phyloP scores from a whole-genome alignment of 2,113 vertebrate genomes.

The Alaudala cheleensis region DNA sequence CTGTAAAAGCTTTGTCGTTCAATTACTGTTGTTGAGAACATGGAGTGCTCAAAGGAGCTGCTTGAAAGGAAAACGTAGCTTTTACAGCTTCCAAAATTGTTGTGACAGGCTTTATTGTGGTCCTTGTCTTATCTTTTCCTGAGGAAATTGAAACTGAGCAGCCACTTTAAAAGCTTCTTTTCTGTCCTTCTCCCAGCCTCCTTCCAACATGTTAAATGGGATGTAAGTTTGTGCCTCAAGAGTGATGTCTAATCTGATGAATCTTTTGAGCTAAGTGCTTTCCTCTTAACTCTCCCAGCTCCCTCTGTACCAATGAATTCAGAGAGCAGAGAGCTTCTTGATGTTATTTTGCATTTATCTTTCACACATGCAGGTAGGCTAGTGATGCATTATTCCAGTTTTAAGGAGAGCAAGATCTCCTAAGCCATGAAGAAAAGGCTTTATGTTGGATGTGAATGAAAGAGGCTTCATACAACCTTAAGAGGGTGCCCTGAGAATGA shows the following conservation, averaged over 20 bases:
- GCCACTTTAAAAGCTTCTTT: neutral
- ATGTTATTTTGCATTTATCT: neutral
- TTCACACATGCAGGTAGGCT: neutral
- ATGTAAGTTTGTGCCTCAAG: neutral
- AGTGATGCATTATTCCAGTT: neutral
- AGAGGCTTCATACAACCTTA: neutral
- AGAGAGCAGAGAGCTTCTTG: neutral
- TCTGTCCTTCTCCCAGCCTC: neutral
- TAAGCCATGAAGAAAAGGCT: neutral
- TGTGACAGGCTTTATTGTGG: conserved; percentile 26
- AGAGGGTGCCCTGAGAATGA: rapidly evolving
- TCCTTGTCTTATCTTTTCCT: neutral
- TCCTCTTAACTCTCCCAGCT: neutral
- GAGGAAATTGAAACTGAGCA: neutral
- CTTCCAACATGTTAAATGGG: neutral
- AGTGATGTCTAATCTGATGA: neutral
- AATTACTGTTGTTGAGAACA: neutral
- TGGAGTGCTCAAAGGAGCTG: neutral
- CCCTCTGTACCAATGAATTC: neutral
- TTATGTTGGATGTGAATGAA: neutral
- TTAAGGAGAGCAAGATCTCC: neutral
- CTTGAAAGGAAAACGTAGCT: neutral
- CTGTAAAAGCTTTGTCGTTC: neutral
- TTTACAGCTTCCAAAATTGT: conserved; percentile 4
- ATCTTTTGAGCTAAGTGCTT: neutral